Conservation (phyloP, 2,797 vertebrate genomes). For the Epinephelus malabaricus region DNA sequence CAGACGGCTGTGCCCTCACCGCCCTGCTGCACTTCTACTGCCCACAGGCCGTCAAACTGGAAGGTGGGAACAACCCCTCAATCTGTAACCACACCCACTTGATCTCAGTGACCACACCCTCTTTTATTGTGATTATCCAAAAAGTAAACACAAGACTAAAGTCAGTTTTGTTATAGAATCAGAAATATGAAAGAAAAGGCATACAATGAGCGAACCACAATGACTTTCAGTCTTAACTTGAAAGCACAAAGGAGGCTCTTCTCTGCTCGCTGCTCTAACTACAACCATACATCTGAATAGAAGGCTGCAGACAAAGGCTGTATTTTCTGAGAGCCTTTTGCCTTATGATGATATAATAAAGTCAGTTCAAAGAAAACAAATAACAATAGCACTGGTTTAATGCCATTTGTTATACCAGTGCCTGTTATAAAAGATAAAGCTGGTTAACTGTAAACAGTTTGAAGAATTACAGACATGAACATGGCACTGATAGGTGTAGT, state of each 20-base stretch:
- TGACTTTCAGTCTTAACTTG: constrained; percentile 21
- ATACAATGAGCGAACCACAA: constrained; percentile 24
- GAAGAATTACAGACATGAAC: no score
- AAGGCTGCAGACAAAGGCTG: constrained; percentile 41
- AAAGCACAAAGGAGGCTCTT: constrained; percentile 49
- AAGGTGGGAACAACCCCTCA: constrained; percentile 85
- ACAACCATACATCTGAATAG: constrained; percentile 9
- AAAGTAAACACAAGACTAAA: constrained; percentile 17
- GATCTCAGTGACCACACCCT: background rate
- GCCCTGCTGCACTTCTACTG: constrained; percentile 98
- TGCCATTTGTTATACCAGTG: no score
- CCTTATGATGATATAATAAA: background rate
- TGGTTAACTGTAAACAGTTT: no score
- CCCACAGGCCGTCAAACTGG: constrained; percentile 89
- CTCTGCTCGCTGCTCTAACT: constrained; percentile 28
- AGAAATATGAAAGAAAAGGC: constrained; percentile 12
- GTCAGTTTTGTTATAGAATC: background rate
- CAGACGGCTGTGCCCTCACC: constrained; percentile 94
- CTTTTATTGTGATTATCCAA: constrained; percentile 16
- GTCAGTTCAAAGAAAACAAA: background rate
- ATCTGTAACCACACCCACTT: constrained; percentile 24
- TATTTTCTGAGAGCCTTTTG: constrained; percentile 13
- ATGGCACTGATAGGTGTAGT: no score
- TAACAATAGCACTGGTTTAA: background rate
- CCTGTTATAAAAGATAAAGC: background rate